These are phyloP conservation scores for Tylochromis polylepis DNA, from an alignment of 2,113 vertebrate species.

Conservation along the genomic window DNA sequence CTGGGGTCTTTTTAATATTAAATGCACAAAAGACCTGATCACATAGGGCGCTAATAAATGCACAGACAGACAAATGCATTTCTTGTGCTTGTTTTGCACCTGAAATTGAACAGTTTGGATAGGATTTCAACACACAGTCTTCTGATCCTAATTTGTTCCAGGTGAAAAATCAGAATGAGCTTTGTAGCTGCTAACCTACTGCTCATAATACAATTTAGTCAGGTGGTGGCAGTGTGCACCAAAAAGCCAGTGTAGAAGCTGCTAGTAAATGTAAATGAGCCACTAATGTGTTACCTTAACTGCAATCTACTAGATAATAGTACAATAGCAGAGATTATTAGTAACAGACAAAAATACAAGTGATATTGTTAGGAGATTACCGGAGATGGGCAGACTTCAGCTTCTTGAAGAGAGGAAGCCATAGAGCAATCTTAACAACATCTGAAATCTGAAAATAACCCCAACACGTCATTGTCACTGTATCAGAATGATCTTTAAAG, in stretches of 20 bases:
- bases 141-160: not conserved
- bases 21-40: not conserved
- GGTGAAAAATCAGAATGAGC: not conserved
- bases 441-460: not conserved
- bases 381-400: not conserved
- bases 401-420: not conserved
- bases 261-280: not conserved
- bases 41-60: not conserved
- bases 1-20: not conserved
- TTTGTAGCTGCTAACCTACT: not conserved
- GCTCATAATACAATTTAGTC: not conserved
- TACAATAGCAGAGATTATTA: not conserved
- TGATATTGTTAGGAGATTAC: not conserved
- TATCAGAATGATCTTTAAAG: not conserved
- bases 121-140: rapidly evolving
- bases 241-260: not conserved
- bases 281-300: not conserved
- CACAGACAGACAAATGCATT: not conserved
- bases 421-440: not conserved
- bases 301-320: not conserved
- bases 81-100: not conserved
- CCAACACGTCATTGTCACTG: not conserved
- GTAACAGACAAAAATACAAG: not conserved
- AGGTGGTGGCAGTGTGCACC: slow-evolving; percentile 40
- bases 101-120: not conserved